phyloP scores from a whole-genome alignment of 2,888 invertebrate genomes.

The Caenorhabditis auriculariae region DNA sequence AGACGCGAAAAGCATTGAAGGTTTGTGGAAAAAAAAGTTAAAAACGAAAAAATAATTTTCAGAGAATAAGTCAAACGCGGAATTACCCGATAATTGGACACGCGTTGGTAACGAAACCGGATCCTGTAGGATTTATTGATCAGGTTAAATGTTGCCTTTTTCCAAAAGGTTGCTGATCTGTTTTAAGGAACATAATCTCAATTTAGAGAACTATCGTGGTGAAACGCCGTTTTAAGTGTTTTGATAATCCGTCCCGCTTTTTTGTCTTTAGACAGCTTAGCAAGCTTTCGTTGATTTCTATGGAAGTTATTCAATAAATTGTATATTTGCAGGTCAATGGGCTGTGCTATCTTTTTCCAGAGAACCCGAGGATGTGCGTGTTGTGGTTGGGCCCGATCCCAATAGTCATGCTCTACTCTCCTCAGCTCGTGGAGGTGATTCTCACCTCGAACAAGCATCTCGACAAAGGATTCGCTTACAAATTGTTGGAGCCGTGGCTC shows the following conservation, averaged over 20 bases:
- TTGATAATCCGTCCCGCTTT: no score
- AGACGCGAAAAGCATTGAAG: no score
- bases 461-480: conserved; percentile 59
- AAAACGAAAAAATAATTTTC: no score
- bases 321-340: conserved; percentile 47
- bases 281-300: no score
- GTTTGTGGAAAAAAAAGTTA: no score
- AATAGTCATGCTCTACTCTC: conserved; percentile 56
- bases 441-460: conserved; percentile 50
- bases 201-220: no score
- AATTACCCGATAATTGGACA: conserved; percentile 72
- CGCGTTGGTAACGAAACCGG: conserved; percentile 71
- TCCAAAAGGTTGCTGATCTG: no score
- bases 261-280: no score
- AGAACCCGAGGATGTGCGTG: conserved; percentile 49
- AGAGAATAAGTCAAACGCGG: conserved; percentile 70
- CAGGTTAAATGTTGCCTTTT: conserved; percentile 11
- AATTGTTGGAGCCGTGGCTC: conserved; percentile 61
- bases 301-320: no score
- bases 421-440: conserved; percentile 47
- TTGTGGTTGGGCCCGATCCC: conserved; percentile 57
- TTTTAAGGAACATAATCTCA: no score
- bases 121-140: conserved; percentile 68
- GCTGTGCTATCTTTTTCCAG: conserved; percentile 52
- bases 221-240: no score